Percentiles rank a stretch among this genome's conserved stretches.
phyloP scores from a whole-genome alignment of 2,797 vertebrate species.

The Cetoscarus ocellatus region DNA sequence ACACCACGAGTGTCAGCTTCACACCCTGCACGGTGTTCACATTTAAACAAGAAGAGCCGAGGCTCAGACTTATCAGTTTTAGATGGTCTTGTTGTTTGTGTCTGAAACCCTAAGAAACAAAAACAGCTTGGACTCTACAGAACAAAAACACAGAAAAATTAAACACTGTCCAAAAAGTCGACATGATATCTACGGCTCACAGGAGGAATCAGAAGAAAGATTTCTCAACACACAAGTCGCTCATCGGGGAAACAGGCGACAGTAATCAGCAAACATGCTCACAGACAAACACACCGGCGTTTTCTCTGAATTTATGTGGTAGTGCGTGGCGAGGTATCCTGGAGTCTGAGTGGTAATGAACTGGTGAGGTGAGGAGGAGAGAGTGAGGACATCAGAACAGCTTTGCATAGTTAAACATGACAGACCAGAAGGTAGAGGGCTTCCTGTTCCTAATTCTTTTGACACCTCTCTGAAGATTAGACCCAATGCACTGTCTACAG shows the following conservation, averaged over 20 bases:
- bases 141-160: constrained; percentile 20
- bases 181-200: constrained; percentile 57
- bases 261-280: not conserved
- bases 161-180: constrained; percentile 24
- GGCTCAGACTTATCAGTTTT: constrained; percentile 1
- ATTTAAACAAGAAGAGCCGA: constrained; percentile 47
- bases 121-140: constrained; percentile 22
- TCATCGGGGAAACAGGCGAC: constrained; percentile 4
- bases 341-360: constrained; percentile 68
- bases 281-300: constrained; percentile 19
- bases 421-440: constrained; percentile 13
- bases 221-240: constrained; percentile 13
- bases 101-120: constrained; percentile 12
- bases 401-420: constrained; percentile 74
- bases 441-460: not conserved
- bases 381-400: constrained; percentile 42
- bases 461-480: not conserved
- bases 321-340: constrained; percentile 67
- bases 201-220: constrained; percentile 42
- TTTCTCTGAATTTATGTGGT: constrained; percentile 57
- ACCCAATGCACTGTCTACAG: not conserved
- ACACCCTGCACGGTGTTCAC: constrained; percentile 4
- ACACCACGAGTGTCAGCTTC: constrained; percentile 3
- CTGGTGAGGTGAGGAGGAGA: constrained; percentile 4
- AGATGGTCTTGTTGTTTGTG: constrained; percentile 8